Percentiles rank a stretch among this genome's conserved stretches.
Conservation (phyloP, 2,888 invertebrate species). For the Cristatella mucedo region DNA sequence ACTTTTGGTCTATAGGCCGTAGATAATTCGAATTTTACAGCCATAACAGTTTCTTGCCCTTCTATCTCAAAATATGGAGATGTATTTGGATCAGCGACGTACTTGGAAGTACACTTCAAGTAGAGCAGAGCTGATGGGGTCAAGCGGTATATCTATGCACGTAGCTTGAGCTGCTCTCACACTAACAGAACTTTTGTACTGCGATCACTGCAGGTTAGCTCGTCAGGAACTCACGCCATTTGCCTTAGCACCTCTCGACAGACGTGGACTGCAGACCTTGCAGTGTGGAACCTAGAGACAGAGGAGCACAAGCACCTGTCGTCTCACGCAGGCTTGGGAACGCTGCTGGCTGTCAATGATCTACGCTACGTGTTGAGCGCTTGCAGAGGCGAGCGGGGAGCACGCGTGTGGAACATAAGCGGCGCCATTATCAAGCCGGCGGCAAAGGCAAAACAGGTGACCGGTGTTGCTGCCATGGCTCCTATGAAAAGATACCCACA, state of each 20-base stretch:
- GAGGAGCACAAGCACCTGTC: constrained; percentile 37
- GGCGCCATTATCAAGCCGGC: constrained; percentile 23
- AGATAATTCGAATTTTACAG: too few species aligned
- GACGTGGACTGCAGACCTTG: constrained; percentile 25
- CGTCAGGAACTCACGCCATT: constrained; percentile 29
- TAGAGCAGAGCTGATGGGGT: too few species aligned
- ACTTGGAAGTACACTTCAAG: too few species aligned
- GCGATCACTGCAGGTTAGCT: constrained; percentile 23
- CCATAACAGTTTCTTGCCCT: too few species aligned
- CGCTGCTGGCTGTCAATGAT: constrained; percentile 25
- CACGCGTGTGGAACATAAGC: constrained; percentile 31
- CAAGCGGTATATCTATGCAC: too few species aligned
- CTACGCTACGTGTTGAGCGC: constrained; percentile 28
- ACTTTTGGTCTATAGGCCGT: too few species aligned
- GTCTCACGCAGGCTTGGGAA: constrained; percentile 23
- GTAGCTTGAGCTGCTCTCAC: too few species aligned
- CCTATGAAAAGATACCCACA: constrained; percentile 25
- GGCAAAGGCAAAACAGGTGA: constrained; percentile 21
- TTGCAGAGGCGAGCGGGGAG: constrained; percentile 20
- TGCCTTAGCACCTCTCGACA: constrained; percentile 22
- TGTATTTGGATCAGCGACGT: too few species aligned
- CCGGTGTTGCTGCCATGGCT: constrained; percentile 23
- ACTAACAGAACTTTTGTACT: too few species aligned
- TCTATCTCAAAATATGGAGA: too few species aligned
- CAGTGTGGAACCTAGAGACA: constrained; percentile 35